Conservation (phyloP, 2,888 invertebrate species). For the Tyria jacobaeae region DNA sequence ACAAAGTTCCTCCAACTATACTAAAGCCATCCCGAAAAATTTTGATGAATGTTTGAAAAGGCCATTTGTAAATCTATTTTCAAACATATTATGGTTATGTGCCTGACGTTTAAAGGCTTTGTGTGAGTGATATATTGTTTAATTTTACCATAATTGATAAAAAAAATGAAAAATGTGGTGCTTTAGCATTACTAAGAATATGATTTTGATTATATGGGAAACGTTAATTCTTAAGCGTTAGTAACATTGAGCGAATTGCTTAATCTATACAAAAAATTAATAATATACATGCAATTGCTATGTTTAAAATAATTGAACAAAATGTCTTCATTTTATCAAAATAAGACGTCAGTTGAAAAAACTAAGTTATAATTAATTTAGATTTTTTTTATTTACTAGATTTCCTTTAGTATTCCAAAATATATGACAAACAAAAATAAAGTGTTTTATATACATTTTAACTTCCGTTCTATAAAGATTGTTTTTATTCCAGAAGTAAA, state of each 20-base stretch:
- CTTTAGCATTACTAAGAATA: neutral
- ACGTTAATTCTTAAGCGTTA: neutral
- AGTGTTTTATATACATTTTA: too few species aligned
- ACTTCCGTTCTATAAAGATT: too few species aligned
- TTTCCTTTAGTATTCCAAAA: too few species aligned
- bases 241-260: neutral
- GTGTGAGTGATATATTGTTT: neutral
- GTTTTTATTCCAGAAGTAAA: too few species aligned
- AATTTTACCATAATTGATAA: neutral
- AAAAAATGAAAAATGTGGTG: neutral
- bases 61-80: slow-evolving; percentile 8
- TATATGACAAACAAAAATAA: too few species aligned
- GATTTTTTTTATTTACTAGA: neutral
- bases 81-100: slow-evolving; percentile 7
- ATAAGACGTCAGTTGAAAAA: too few species aligned
- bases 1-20: slow-evolving; percentile 20
- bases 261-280: neutral
- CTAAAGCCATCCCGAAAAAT: slow-evolving; percentile 26
- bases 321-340: too few species aligned
- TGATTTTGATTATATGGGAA: neutral
- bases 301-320: neutral
- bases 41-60: slow-evolving; percentile 28
- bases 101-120: neutral
- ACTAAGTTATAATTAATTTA: too few species aligned
- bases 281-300: neutral